A percentile compares a stretch with the other conserved stretches of the same genome.
These are phyloP conservation scores for Macrostomum lignano DNA, from an alignment of 1,140 invertebrate species.

Conservation along the genomic window DNA sequence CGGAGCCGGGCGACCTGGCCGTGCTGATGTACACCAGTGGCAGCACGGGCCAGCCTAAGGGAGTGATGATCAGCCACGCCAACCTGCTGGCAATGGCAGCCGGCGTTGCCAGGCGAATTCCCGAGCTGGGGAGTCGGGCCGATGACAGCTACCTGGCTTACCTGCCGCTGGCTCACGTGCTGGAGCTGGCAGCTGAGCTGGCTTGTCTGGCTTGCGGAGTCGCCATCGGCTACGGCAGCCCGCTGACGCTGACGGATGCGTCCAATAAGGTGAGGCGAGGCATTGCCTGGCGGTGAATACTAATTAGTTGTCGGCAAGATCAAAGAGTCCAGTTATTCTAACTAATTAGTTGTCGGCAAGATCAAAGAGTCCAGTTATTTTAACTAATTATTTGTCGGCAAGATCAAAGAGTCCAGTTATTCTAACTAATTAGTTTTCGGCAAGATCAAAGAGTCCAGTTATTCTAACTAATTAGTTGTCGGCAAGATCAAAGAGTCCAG, in stretches of 20 bases:
- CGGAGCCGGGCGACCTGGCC: slow-evolving; percentile 21
- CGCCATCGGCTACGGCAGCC: slow-evolving; percentile 60
- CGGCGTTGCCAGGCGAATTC: slow-evolving; percentile 40
- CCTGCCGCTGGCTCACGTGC: slow-evolving; percentile 78
- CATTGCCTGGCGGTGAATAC: too few relatives aligned
- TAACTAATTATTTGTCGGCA: too few relatives aligned
- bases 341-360: too few relatives aligned
- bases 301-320: too few relatives aligned
- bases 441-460: too few relatives aligned
- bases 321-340: too few relatives aligned
- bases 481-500: too few relatives aligned
- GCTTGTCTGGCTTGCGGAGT: slow-evolving; percentile 40
- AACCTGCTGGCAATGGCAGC: slow-evolving; percentile 64
- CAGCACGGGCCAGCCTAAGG: slow-evolving; percentile 26
- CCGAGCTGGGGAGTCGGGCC: slow-evolving; percentile 19
- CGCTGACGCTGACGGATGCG: slow-evolving; percentile 62
- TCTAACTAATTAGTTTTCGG: too few relatives aligned
- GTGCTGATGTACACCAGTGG: slow-evolving; percentile 31
- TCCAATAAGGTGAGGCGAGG: too few relatives aligned
- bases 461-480: too few relatives aligned
- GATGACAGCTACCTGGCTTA: slow-evolving; percentile 68
- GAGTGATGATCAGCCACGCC: slow-evolving; percentile 41
- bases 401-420: too few relatives aligned
- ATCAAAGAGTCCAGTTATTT: too few relatives aligned
- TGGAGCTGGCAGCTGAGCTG: slow-evolving; percentile 48